Conservation (phyloP, 2,888 invertebrate species). For the Megamerina dolium region DNA sequence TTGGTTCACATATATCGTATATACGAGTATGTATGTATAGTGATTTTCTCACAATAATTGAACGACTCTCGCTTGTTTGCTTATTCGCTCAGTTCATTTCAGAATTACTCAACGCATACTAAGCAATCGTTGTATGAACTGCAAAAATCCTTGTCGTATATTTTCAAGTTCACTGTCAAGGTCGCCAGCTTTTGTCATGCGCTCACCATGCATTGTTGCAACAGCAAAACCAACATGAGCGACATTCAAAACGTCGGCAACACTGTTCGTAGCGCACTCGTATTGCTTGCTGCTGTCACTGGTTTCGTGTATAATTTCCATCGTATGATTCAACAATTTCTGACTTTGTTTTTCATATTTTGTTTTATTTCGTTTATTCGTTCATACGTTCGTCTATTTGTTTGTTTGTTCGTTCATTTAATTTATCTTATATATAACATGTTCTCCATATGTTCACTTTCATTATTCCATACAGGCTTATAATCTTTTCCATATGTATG, state of each 20-base stretch:
- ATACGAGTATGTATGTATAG: too few relatives aligned
- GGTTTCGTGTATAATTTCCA: neutral
- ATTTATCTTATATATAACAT: neutral
- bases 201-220: conserved; percentile 3
- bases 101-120: too few relatives aligned
- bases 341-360: neutral
- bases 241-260: neutral
- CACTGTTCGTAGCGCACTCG: too few relatives aligned
- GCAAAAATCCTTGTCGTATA: conserved; percentile 43
- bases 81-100: too few relatives aligned
- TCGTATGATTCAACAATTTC: neutral
- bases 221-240: neutral
- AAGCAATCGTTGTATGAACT: too few relatives aligned
- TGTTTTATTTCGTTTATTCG: neutral
- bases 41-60: too few relatives aligned
- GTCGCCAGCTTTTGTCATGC: conserved; percentile 59
- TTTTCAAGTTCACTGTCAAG: conserved; percentile 79
- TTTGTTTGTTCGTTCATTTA: neutral
- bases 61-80: too few relatives aligned
- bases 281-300: neutral
- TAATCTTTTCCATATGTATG: conserved; percentile 1
- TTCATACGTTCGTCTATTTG: neutral
- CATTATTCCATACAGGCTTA: conserved; percentile 2
- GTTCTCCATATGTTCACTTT: conserved; percentile 3
- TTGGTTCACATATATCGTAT: too few relatives aligned